Evolutionary conservation across 2,888 invertebrate genomes (phyloP).

Genomic region (Salpingus planirostris): DNA sequence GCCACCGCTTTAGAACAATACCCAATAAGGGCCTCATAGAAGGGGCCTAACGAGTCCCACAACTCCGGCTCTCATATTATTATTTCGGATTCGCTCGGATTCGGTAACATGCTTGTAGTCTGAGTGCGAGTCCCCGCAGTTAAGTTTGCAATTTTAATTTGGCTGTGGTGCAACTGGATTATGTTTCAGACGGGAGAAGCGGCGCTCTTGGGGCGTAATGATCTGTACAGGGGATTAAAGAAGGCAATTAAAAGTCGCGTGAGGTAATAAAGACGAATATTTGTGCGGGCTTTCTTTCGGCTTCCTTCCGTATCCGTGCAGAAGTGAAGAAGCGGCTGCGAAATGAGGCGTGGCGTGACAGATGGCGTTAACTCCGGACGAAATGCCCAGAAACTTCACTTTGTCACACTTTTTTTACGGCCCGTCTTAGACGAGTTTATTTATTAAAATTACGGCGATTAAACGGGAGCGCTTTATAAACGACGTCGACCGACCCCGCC

Average conservation of each 20-base stretch:
- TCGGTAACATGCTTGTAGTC: too few species aligned
- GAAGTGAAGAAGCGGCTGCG: slow-evolving; percentile 31
- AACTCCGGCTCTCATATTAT: too few species aligned
- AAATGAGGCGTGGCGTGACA: slow-evolving; percentile 37
- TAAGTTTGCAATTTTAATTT: slow-evolving; percentile 8
- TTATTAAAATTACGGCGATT: slow-evolving; percentile 23
- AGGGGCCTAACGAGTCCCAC: too few species aligned
- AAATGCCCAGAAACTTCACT: slow-evolving; percentile 29
- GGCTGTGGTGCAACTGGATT: not conserved
- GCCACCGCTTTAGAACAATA: too few species aligned
- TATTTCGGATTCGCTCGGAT: too few species aligned
- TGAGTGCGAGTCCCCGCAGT: not conserved
- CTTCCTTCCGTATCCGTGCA: slow-evolving; percentile 24
- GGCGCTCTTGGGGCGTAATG: slow-evolving; percentile 21
- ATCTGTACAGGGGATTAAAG: slow-evolving; percentile 31
- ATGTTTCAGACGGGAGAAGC: slow-evolving; percentile 1
- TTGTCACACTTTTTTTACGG: slow-evolving; percentile 33
- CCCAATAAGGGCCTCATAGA: too few species aligned
- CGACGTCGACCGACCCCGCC: too few species aligned
- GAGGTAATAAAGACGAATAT: slow-evolving; percentile 36
- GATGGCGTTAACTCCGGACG: slow-evolving; percentile 32
- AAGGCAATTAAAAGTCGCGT: slow-evolving; percentile 34
- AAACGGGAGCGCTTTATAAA: slow-evolving; percentile 12
- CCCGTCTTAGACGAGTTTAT: slow-evolving; percentile 27
- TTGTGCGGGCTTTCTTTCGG: slow-evolving; percentile 24